Conservation (phyloP, 2,888 invertebrate genomes). For the Harpalus rufipes region DNA sequence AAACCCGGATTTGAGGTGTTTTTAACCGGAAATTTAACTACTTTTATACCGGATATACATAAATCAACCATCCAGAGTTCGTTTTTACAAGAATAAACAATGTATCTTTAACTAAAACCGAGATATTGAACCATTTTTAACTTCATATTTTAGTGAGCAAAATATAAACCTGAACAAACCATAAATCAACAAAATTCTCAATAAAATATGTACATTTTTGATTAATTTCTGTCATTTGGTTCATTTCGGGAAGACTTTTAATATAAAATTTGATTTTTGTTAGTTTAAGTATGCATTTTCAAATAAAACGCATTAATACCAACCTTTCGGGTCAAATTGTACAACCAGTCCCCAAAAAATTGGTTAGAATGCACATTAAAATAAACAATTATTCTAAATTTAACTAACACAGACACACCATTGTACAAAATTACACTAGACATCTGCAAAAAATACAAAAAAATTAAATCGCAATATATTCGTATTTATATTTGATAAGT, state of each 20-base stretch:
- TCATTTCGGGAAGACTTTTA: constrained; percentile 13
- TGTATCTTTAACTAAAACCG: no score
- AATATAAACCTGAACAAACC: neutral
- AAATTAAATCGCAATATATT: constrained; percentile 14
- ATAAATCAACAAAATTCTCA: neutral
- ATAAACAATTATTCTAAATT: constrained; percentile 49
- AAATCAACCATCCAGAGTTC: no score
- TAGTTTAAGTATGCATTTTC: neutral
- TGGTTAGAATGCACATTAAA: neutral
- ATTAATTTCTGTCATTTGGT: neutral
- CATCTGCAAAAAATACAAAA: constrained; percentile 6
- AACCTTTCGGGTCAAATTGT: neutral
- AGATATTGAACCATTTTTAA: no score
- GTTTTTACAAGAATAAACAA: no score
- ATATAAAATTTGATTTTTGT: constrained; percentile 6
- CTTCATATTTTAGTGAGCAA: no score
- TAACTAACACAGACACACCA: constrained; percentile 65
- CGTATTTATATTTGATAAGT: constrained; percentile 1
- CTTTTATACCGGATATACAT: no score
- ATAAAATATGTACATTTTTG: constrained; percentile 1
- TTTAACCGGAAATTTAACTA: no score
- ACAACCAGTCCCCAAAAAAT: neutral
- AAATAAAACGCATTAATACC: neutral
- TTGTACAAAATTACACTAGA: constrained; percentile 70
- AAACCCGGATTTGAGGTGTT: no score